Conservation (phyloP, 2,888 invertebrate genomes). For the Philereme transversata region DNA sequence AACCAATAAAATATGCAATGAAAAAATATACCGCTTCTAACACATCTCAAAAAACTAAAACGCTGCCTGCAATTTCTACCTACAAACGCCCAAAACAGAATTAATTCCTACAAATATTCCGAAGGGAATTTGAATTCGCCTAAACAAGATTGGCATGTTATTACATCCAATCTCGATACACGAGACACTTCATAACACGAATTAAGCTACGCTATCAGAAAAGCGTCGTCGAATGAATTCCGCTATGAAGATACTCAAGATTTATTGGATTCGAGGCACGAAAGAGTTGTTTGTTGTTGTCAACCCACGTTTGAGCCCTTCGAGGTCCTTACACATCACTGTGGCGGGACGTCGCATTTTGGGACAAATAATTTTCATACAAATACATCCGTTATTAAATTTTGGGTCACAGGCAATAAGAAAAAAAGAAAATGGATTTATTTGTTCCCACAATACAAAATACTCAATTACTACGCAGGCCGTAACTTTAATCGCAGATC, state of each 20-base stretch:
- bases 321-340: not conserved
- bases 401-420: too few relatives aligned
- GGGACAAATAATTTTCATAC: too few relatives aligned
- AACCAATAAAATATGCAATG: too few relatives aligned
- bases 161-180: slow-evolving; percentile 4
- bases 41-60: too few relatives aligned
- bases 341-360: not conserved
- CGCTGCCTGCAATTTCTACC: too few relatives aligned
- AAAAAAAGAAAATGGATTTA: too few relatives aligned
- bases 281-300: slow-evolving; percentile 45
- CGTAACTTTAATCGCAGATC: too few relatives aligned
- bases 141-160: slow-evolving; percentile 16
- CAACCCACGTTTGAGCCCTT: slow-evolving; percentile 18
- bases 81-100: too few relatives aligned
- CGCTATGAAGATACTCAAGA: slow-evolving; percentile 37
- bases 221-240: slow-evolving; percentile 30
- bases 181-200: slow-evolving; percentile 15
- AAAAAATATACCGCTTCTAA: too few relatives aligned
- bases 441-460: too few relatives aligned
- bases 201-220: slow-evolving; percentile 10
- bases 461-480: too few relatives aligned
- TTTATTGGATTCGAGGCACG: slow-evolving; percentile 39
- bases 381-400: too few relatives aligned
- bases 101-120: not conserved
- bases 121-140: slow-evolving; percentile 3